Evolutionary conservation across 2,113 vertebrate species (phyloP).

Genomic region (Mormoops blainvillei): DNA sequence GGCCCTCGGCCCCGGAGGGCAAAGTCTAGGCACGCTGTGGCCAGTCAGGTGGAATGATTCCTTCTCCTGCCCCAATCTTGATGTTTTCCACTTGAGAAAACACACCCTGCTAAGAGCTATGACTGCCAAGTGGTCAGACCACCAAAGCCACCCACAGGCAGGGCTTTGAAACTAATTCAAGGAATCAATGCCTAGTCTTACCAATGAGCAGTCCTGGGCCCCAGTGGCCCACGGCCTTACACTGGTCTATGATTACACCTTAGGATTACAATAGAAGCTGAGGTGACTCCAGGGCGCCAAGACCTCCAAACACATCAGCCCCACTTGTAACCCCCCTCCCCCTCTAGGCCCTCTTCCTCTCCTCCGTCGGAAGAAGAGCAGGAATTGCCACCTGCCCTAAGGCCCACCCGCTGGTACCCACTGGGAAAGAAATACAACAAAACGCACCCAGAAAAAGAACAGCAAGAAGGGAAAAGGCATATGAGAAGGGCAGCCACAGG

Average conservation of each 20-base stretch:
- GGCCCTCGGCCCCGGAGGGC: neutral
- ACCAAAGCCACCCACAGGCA: neutral
- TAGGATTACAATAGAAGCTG: neutral
- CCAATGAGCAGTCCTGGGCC: neutral
- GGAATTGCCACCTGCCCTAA: neutral
- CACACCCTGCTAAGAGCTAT: neutral
- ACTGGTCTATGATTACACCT: neutral
- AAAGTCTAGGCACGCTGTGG: neutral
- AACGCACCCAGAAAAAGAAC: neutral
- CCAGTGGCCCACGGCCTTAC: neutral
- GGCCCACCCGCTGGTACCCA: neutral
- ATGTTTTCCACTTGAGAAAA: neutral
- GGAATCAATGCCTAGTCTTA: neutral
- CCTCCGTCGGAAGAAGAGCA: neutral
- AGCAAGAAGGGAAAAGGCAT: neutral
- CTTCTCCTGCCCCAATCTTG: neutral
- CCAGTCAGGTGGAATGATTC: neutral
- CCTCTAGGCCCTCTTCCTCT: neutral
- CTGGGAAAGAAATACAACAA: neutral
- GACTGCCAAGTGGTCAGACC: neutral
- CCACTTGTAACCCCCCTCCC: rapidly evolving
- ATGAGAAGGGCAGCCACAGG: neutral
- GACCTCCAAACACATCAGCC: neutral
- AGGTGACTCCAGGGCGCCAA: neutral
- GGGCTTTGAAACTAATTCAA: neutral